phyloP scores from a whole-genome alignment of 2,113 vertebrate species.

The Semicossyphus pulcher region DNA sequence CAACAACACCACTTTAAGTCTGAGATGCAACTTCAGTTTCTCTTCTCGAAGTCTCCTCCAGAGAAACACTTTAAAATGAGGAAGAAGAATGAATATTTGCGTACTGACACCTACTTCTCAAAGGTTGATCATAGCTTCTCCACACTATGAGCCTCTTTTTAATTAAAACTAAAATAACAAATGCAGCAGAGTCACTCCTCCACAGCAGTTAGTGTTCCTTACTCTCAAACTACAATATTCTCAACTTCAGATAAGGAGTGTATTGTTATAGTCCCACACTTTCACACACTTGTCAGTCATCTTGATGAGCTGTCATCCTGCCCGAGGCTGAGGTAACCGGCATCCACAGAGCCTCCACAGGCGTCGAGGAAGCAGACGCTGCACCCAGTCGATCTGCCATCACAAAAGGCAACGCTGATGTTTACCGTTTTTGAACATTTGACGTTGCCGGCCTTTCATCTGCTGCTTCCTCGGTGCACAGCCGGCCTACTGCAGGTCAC shows the following conservation, averaged over 20 bases:
- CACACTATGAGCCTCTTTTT: constrained; percentile 3
- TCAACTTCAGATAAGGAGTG: neutral
- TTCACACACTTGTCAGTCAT: constrained; percentile 55
- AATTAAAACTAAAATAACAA: constrained; percentile 21
- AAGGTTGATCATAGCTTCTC: neutral
- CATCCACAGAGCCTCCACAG: constrained; percentile 45
- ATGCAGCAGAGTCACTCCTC: constrained; percentile 1
- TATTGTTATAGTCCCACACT: constrained; percentile 18
- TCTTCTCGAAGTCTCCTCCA: neutral
- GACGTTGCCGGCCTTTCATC: constrained; percentile 33
- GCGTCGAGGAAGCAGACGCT: constrained; percentile 25
- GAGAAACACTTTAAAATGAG: constrained; percentile 17
- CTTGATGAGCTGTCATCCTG: constrained; percentile 45
- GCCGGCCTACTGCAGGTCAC: constrained; percentile 10
- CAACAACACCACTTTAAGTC: neutral
- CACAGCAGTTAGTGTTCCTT: neutral
- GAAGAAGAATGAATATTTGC: neutral
- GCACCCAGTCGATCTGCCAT: constrained; percentile 28
- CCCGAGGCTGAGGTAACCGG: constrained; percentile 46
- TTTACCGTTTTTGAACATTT: constrained; percentile 40
- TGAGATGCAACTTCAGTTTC: neutral
- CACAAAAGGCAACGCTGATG: constrained; percentile 44
- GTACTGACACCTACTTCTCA: neutral
- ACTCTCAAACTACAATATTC: neutral
- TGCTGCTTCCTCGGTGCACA: neutral